These are phyloP conservation scores for Gallinago nigripennis DNA, from an alignment of 2,797 vertebrate genomes.

Conservation along the genomic window DNA sequence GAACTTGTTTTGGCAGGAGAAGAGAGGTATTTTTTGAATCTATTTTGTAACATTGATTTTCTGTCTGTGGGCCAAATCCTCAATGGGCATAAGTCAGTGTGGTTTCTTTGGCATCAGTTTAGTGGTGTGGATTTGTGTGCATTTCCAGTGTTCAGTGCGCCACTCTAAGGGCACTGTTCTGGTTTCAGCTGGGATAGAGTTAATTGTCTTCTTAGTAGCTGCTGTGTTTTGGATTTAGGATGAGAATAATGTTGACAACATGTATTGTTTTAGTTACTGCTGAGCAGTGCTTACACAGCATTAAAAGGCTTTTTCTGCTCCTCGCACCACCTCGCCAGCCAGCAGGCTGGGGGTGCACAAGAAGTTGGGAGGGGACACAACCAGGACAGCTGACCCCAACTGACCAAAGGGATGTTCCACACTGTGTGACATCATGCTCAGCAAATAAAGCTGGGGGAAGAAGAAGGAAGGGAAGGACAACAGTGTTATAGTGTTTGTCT, in stretches of 20 bases:
- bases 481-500: not conserved
- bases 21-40: not conserved
- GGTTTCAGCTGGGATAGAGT: not conserved
- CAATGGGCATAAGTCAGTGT: accelerated
- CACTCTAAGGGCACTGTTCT: not conserved
- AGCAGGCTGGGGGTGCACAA: not conserved
- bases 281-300: not conserved
- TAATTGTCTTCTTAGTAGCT: not conserved
- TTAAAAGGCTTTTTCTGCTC: not conserved
- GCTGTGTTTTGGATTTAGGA: not conserved
- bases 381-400: not conserved
- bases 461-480: not conserved
- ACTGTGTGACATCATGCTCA: not conserved
- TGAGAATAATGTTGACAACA: not conserved
- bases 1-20: not conserved
- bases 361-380: not conserved
- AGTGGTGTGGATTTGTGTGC: not conserved
- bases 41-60: not conserved
- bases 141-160: not conserved
- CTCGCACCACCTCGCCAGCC: not conserved
- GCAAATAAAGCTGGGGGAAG: not conserved
- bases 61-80: not conserved
- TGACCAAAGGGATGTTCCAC: not conserved
- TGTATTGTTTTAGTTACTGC: not conserved
- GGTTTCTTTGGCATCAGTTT: not conserved